phyloP scores from a whole-genome alignment of 2,113 vertebrate species.

The Cyprinodon variegatus region DNA sequence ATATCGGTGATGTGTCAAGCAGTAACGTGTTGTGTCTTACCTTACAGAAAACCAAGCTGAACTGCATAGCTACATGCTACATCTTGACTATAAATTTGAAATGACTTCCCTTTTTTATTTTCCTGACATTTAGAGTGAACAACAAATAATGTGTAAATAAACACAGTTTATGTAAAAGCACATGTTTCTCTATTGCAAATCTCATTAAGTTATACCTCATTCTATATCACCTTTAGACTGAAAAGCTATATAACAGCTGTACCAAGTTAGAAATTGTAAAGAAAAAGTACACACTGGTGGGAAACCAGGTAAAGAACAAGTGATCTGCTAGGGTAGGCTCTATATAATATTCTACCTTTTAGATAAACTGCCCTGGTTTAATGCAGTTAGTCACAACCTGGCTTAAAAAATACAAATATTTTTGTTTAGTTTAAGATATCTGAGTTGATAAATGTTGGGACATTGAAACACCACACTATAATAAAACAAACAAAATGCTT shows the following conservation, averaged over 20 bases:
- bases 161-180: background rate
- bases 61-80: background rate
- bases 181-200: background rate
- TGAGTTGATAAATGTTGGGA: background rate
- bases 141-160: background rate
- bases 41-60: background rate
- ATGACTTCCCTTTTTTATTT: background rate
- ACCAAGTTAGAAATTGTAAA: constrained; percentile 22
- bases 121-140: background rate
- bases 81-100: background rate
- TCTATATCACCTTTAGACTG: background rate
- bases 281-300: background rate
- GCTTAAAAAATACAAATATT: background rate
- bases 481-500: background rate
- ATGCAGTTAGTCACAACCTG: background rate
- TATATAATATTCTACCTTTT: background rate
- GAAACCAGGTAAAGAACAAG: background rate
- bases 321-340: background rate
- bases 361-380: constrained; percentile 6
- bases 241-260: background rate
- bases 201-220: background rate
- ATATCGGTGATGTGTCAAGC: background rate
- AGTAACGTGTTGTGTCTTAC: background rate
- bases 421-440: background rate
- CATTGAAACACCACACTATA: background rate